Conservation (phyloP, 2,797 vertebrate species). For the Lacerta bilineata region DNA sequence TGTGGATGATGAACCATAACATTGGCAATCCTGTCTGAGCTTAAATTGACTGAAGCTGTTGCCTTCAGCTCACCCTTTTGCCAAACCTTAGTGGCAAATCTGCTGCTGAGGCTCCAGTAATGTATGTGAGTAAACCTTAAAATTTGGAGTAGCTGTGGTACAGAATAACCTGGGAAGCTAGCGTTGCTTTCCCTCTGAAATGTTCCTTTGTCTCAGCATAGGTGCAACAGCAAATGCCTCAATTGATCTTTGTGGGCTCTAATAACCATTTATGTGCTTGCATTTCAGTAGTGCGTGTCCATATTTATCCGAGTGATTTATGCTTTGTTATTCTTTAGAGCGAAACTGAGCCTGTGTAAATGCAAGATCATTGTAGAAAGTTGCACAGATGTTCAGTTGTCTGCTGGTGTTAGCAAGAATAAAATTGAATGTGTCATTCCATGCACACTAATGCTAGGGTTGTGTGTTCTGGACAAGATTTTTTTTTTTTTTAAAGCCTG, state of each 20-base stretch:
- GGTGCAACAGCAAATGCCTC: neutral
- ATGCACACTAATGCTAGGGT: neutral
- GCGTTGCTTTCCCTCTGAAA: neutral
- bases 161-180: neutral
- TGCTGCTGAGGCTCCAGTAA: neutral
- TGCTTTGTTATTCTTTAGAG: slow-evolving; percentile 2
- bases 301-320: neutral
- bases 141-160: neutral
- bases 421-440: neutral
- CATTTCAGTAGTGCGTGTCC: neutral
- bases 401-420: neutral
- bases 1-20: neutral
- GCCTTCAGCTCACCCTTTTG: neutral
- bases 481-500: neutral
- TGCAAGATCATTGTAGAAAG: slow-evolving; percentile 1
- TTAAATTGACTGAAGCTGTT: neutral
- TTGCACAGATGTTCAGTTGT: neutral
- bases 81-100: neutral
- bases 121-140: neutral
- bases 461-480: neutral
- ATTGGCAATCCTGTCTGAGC: neutral
- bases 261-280: neutral
- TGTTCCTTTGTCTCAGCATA: neutral
- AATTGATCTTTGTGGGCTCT: neutral
- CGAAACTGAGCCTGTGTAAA: neutral